Evolutionary conservation across 2,113 vertebrate genomes (phyloP).

Genomic region (Uria aalge): DNA sequence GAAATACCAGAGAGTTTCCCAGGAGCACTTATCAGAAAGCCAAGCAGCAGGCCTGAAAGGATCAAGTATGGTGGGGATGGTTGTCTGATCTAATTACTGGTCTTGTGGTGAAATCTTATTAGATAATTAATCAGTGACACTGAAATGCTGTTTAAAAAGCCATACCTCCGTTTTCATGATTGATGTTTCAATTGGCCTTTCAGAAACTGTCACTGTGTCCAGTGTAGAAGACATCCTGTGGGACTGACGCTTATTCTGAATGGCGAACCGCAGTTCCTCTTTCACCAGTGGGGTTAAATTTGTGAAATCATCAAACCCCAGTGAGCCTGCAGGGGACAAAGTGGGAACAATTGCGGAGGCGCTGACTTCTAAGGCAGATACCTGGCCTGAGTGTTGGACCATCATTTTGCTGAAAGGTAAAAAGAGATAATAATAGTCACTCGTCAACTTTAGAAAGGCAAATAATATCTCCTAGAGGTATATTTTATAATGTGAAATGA

Average conservation of each 20-base stretch:
- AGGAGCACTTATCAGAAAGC: not conserved
- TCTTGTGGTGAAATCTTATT: not conserved
- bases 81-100: not conserved
- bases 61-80: not conserved
- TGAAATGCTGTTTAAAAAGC: not conserved
- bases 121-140: not conserved
- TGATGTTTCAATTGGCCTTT: constrained; percentile 67
- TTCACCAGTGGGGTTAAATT: constrained; percentile 90
- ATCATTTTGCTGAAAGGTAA: constrained; percentile 87
- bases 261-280: constrained; percentile 91
- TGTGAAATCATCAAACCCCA: constrained; percentile 94
- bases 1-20: not conserved
- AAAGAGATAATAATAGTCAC: constrained; percentile 40
- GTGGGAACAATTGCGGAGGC: constrained; percentile 91
- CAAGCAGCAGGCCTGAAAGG: not conserved
- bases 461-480: not conserved
- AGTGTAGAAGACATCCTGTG: constrained; percentile 79
- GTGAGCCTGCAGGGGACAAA: constrained; percentile 87
- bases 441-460: not conserved
- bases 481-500: not conserved
- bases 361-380: constrained; percentile 90
- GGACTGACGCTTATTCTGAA: constrained; percentile 87
- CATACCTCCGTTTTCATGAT: constrained; percentile 81
- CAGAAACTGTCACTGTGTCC: constrained; percentile 80
- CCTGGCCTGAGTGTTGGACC: constrained; percentile 90